These are phyloP conservation scores for Hypselothyrea guttata DNA, from an alignment of 2,888 invertebrate species.

Conservation along the genomic window DNA sequence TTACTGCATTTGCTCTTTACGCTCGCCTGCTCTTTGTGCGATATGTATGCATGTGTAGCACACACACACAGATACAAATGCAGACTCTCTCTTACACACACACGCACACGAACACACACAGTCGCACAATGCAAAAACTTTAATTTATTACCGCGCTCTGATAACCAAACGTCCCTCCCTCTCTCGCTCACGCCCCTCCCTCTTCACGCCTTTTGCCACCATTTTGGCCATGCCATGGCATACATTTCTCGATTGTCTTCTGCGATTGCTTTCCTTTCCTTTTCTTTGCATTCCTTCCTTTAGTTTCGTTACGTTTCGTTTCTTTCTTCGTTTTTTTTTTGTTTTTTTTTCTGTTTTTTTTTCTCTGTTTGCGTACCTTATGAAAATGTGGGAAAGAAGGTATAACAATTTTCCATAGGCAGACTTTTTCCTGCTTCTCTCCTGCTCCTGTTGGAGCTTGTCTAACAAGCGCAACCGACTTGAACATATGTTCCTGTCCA, in stretches of 20 bases:
- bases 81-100: no score
- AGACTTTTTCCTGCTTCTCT: no score
- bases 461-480: no score
- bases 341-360: no score
- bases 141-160: slow-evolving; percentile 46
- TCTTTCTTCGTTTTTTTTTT: background rate
- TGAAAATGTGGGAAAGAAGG: no score
- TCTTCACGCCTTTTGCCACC: background rate
- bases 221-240: background rate
- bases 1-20: slow-evolving; percentile 4
- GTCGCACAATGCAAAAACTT: slow-evolving; percentile 38
- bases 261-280: slow-evolving; percentile 9
- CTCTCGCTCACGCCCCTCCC: slow-evolving; percentile 1
- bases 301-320: background rate
- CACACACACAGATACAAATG: background rate
- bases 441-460: no score
- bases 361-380: no score
- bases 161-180: slow-evolving; percentile 5
- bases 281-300: slow-evolving; percentile 1
- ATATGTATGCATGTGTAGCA: background rate
- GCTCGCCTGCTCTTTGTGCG: slow-evolving; percentile 8
- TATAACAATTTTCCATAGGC: no score
- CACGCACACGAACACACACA: slow-evolving; percentile 1
- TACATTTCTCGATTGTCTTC: slow-evolving; percentile 17
- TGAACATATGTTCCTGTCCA: no score